Base-by-base conservation (phyloP, 1,140 invertebrate genomes). In the Bombyx mori region DNA sequence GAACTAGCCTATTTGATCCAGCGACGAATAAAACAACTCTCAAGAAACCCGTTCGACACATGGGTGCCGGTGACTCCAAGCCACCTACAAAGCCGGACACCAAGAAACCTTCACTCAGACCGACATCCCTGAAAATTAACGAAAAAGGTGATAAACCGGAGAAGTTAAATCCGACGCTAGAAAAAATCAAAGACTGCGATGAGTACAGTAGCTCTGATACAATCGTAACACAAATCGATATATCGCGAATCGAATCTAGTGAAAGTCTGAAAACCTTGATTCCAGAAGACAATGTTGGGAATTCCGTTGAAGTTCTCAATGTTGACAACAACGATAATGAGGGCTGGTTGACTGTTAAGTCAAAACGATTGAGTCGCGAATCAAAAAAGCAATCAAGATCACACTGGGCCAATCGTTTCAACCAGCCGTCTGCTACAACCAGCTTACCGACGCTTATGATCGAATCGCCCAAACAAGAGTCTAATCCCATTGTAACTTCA, bases 291-390 rank as follows among this genome's bases (percentile, higher is more conserved):
- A 44, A 69, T 6, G 54, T 89, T 89, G 79, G 92, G 69, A 78
- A 91, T 89, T 78, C 89, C 82, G 67, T 89, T 10, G 89, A 90
- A 79, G 89, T 89, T 44, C 71, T 90, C 42, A 82, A 88, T 59
- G 56, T 87, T 22, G 69, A 90, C 77, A 82, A 89, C 73, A 62
- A 68, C 57, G 79, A 86, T 56, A 89, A 91, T 56, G 91, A 92
- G 68, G 91, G 91, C 9, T 93, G 92, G 91, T 75, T 92, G 12
- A 92, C 91, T 1, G 91, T 92, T 2, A 92, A 92, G 76, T 91
- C 89, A 60, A 81, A 89, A 49, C 82, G 91, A 22, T 73, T 90
- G 46, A 89, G 85, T 48, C 74, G 82, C 6, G 84, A 86, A 70
- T 85, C 80, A 5, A 87, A 89, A 68, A 87, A 88, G 60, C 77